These are phyloP conservation scores for Aurelia sp. DNA, from an alignment of 30 jellyfish, hydroid and myxozoan genomes.

Conservation along the genomic window DNA sequence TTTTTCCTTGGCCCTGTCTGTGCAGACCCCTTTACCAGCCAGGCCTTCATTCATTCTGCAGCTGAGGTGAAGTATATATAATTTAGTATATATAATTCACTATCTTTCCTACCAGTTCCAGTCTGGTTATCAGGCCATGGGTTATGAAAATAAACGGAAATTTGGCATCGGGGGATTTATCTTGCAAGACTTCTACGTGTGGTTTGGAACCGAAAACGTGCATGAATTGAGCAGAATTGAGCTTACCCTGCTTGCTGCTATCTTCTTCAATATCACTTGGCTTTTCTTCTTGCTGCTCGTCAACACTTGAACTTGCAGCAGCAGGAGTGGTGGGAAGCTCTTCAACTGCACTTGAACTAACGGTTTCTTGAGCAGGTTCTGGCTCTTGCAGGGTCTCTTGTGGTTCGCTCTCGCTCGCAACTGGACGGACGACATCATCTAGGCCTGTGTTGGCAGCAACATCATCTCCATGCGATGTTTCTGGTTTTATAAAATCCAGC, in stretches of 20 bases:
- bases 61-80: too few relatives aligned
- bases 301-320: background rate
- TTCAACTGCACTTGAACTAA: slow-evolving; percentile 9
- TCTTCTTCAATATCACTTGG: background rate
- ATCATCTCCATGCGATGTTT: slow-evolving; percentile 6
- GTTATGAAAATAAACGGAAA: too few relatives aligned
- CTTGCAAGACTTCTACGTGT: too few relatives aligned
- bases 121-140: too few relatives aligned
- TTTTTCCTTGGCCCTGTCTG: too few relatives aligned
- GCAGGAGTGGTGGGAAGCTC: background rate
- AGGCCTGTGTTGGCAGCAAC: slow-evolving; percentile 1
- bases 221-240: background rate
- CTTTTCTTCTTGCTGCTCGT: slow-evolving; percentile 8
- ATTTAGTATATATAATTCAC: too few relatives aligned
- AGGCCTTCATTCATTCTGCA: too few relatives aligned
- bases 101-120: too few relatives aligned
- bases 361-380: slow-evolving; percentile 1
- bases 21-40: too few relatives aligned
- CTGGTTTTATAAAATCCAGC: slow-evolving; percentile 58
- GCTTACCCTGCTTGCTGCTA: slow-evolving; percentile 5
- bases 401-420: slow-evolving; percentile 13
- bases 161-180: too few relatives aligned
- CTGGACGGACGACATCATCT: background rate
- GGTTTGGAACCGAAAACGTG: background rate
- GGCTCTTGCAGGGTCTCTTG: background rate